Base-by-base conservation (phyloP, 2,113 vertebrate genomes). In the Carlito syrichta region DNA sequence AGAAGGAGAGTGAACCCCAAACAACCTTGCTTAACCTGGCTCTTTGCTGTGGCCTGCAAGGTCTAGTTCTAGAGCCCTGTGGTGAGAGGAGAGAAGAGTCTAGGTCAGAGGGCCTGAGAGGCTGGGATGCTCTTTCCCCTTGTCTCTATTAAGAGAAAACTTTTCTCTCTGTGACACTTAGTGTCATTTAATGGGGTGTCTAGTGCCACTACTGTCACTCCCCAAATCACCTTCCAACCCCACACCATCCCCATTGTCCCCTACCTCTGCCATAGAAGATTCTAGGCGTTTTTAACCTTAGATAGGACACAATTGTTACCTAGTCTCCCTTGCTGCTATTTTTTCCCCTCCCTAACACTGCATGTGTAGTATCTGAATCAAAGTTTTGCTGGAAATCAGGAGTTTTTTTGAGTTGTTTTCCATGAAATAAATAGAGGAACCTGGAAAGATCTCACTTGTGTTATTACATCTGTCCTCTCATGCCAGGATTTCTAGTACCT, bases 351-450 rank as follows among this genome's bases (percentile, higher is more conserved):
- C 22, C 16, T 1, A 58, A 79, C 83, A 73, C 45, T 82, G 25
- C 52, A 45, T 56, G 9, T 73, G 22, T 40, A 60, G 48, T 89
- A 45, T 79, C 90, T 91, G 50, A 93, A 60, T 91, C 63, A 84
- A 22, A 87, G 79, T 48, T 76, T 79, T 60, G 19, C 25, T 63
- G 86, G 32, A 85, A 79, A 92, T 43, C 68, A 93, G 77, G 56
- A 69, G n/a, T 74, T 27, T 84, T 56, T 90, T 52, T 40, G 7
- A 94, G 76, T 89, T 84, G 4, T 74, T 81, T 91, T 88, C 83
- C 73, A 9, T 32, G 91, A 74, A 92, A 48, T 27, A 90, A 82
- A 90, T 43, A 32, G 11, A 74, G 30, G 50, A 27, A 58, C 10
- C 63, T 78, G 30, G 56, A 23, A 84, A n/a, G 40, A 88, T 73